Conservation (phyloP, 2,113 vertebrate genomes). For the Nibea albiflora region DNA sequence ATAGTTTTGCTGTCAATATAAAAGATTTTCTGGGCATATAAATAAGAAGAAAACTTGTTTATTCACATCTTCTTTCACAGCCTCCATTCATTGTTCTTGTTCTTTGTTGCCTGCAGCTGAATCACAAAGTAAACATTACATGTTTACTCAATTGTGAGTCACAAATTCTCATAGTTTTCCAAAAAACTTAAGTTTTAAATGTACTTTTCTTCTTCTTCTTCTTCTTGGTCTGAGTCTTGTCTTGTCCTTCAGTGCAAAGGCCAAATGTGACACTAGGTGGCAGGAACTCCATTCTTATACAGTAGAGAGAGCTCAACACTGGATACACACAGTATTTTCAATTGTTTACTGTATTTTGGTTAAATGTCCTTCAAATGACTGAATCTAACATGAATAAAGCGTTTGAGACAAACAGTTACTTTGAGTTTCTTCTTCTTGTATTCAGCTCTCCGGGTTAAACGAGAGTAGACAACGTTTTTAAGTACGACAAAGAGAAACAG, state of each 20-base stretch:
- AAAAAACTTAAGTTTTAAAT: background rate
- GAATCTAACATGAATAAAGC: background rate
- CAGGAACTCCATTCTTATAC: constrained; percentile 42
- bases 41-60: too few relatives aligned
- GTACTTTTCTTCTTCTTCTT: background rate
- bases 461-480: background rate
- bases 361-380: background rate
- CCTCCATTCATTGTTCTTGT: background rate
- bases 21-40: too few relatives aligned
- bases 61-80: too few relatives aligned
- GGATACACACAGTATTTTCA: background rate
- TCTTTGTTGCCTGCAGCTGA: background rate
- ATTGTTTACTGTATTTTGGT: background rate
- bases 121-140: background rate
- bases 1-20: too few relatives aligned
- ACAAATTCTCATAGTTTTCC: background rate
- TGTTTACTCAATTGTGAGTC: too few relatives aligned
- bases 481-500: too few relatives aligned
- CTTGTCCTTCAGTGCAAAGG: background rate
- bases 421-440: background rate
- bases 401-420: background rate
- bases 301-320: background rate
- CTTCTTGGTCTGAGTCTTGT: background rate
- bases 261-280: constrained; percentile 57
- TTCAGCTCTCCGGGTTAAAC: too few relatives aligned